Evolutionary conservation across 2,797 vertebrate genomes (phyloP).

Genomic region (Eidolon dupreanum): DNA sequence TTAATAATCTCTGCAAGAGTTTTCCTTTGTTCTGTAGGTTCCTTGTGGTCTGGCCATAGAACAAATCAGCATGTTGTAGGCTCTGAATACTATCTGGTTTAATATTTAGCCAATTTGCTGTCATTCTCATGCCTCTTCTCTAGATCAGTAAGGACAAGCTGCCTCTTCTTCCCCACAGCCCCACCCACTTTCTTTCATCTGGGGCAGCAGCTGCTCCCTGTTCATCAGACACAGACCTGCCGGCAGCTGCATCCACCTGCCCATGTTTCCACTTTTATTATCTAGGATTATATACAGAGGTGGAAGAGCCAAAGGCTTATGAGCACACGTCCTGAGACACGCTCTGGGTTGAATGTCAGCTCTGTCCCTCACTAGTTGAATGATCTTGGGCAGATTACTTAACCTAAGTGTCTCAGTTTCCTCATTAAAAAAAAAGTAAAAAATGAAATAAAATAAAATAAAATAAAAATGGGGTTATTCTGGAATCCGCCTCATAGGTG

Average conservation of each 20-base stretch:
- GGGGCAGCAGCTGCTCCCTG: background rate
- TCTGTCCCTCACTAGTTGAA: too few relatives aligned
- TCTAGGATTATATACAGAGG: background rate
- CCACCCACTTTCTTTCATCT: background rate
- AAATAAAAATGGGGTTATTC: background rate
- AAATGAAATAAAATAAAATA: too few relatives aligned
- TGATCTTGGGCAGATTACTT: background rate
- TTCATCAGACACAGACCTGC: background rate
- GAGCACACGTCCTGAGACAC: fast-evolving
- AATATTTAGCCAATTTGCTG: too few relatives aligned
- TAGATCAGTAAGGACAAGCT: background rate
- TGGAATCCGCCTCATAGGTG: too few relatives aligned
- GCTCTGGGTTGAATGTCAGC: background rate
- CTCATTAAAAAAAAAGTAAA: background rate
- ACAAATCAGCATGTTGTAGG: too few relatives aligned
- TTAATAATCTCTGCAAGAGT: too few relatives aligned
- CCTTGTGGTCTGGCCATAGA: too few relatives aligned
- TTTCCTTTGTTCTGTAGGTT: too few relatives aligned
- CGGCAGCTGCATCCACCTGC: background rate
- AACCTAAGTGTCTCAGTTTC: background rate
- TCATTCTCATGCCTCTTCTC: too few relatives aligned
- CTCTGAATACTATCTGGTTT: too few relatives aligned
- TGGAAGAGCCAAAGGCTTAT: fast-evolving
- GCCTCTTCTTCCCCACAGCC: background rate
- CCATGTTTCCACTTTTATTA: background rate